phyloP scores from a whole-genome alignment of 2,888 invertebrate genomes.

The Sinentomon sp. region DNA sequence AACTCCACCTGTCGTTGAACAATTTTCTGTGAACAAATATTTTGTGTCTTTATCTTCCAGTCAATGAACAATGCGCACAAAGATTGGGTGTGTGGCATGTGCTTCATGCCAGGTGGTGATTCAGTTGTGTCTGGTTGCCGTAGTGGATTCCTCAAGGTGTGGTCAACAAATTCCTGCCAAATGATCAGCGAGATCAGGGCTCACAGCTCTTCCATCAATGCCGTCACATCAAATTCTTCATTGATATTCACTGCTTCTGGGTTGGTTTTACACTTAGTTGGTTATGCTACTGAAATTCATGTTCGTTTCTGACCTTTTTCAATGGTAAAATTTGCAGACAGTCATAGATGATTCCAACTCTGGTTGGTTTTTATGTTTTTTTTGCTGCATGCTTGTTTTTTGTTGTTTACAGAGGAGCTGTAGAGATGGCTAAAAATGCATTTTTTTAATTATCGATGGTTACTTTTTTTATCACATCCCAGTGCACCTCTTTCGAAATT shows the following conservation, averaged over 20 bases:
- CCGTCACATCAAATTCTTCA: conserved; percentile 32
- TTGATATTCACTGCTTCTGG: conserved; percentile 55
- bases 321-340: no score
- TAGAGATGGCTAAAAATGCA: no score
- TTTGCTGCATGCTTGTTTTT: no score
- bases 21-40: no score
- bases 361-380: no score
- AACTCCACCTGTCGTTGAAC: no score
- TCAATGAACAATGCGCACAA: conserved; percentile 57
- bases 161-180: conserved; percentile 38
- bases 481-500: no score
- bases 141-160: conserved; percentile 42
- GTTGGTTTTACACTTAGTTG: conserved; percentile 26
- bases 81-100: conserved; percentile 57
- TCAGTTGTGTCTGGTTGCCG: conserved; percentile 44
- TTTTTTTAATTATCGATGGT: no score
- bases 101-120: conserved; percentile 27
- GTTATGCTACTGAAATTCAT: conserved; percentile 4
- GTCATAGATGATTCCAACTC: no score
- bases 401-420: no score
- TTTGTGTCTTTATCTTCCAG: conserved; percentile 22
- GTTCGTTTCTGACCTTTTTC: no score
- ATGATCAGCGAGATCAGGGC: conserved; percentile 36
- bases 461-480: no score
- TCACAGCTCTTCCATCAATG: conserved; percentile 36